phyloP scores from a whole-genome alignment of 2,113 vertebrate species.

The Paracanthobrama guichenoti region DNA sequence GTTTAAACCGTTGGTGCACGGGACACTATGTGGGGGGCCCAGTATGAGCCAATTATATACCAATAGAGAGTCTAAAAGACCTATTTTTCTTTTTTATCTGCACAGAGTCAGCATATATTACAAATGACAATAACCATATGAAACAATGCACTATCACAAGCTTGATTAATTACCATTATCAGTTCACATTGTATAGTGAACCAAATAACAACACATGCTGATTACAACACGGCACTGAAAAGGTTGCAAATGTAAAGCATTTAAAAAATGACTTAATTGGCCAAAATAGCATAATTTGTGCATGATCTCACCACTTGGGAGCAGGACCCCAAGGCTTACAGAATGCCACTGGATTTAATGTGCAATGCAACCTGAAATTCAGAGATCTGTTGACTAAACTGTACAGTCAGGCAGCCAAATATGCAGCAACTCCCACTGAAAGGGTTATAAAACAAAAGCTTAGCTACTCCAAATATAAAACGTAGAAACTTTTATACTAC shows the following conservation, averaged over 20 bases:
- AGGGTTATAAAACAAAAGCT: background rate
- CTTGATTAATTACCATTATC: background rate
- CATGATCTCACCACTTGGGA: background rate
- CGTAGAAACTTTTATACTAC: background rate
- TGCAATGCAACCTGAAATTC: background rate
- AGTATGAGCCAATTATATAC: background rate
- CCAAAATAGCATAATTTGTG: background rate
- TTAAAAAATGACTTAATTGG: background rate
- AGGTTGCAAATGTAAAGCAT: background rate
- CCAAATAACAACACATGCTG: background rate
- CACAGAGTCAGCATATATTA: background rate
- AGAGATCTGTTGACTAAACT: background rate
- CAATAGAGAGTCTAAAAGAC: background rate
- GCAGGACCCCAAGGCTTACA: background rate
- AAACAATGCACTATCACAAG: background rate
- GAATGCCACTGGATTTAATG: background rate
- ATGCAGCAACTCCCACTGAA: background rate
- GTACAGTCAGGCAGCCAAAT: background rate
- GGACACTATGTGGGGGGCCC: background rate
- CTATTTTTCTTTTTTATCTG: background rate
- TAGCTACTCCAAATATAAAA: background rate
- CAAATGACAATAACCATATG: background rate
- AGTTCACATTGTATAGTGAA: background rate
- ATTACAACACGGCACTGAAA: background rate
- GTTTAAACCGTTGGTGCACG: background rate